These are phyloP conservation scores for Mirounga angustirostris DNA, from an alignment of 2,113 vertebrate species.

Conservation along the genomic window DNA sequence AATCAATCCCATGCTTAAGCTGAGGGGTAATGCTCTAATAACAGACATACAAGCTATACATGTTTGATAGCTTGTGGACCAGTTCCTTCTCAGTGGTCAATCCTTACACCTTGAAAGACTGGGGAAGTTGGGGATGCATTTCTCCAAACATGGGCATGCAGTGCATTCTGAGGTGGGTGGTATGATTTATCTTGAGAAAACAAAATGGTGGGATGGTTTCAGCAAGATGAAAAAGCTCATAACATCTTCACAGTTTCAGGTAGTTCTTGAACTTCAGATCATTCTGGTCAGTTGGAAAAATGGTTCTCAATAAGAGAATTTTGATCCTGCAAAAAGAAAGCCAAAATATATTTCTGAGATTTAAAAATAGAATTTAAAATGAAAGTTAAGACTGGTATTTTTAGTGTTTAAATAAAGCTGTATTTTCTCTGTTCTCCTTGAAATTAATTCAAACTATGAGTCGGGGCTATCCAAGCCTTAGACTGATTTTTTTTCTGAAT, in stretches of 20 bases:
- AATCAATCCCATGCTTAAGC: conserved; percentile 46
- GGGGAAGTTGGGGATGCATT: background rate
- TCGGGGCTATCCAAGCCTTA: background rate
- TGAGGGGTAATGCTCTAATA: background rate
- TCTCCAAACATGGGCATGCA: background rate
- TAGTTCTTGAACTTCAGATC: background rate
- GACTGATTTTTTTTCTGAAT: background rate
- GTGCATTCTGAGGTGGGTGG: background rate
- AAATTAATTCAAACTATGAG: conserved; percentile 20
- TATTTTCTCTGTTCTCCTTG: background rate
- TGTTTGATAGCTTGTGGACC: background rate
- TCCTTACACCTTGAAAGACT: background rate
- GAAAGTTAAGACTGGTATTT: background rate
- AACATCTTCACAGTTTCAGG: background rate
- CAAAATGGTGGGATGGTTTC: background rate
- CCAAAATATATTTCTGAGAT: background rate
- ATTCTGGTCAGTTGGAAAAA: background rate
- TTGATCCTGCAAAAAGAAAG: background rate
- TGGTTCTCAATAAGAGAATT: background rate
- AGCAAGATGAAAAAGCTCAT: background rate
- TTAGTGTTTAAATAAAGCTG: background rate
- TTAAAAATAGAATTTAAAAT: background rate
- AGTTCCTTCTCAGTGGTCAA: background rate
- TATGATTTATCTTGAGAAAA: background rate
- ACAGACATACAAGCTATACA: background rate